A percentile compares a stretch with the other conserved stretches of the same genome.
phyloP scores from a whole-genome alignment of 1,140 invertebrate species.

The Laupala kohalensis region DNA sequence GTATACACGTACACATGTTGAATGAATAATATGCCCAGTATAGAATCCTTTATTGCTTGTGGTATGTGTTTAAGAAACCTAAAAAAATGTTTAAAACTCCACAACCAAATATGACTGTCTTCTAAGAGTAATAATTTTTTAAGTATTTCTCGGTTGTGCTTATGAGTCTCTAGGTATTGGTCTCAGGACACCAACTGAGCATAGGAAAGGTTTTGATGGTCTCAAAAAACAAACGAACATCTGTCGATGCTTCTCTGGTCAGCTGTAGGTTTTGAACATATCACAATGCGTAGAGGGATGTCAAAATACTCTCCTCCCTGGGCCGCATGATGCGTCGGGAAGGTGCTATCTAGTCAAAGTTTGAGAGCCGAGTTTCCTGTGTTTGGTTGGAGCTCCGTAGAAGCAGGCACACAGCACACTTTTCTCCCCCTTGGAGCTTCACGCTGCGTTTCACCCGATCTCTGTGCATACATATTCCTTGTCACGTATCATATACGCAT shows the following conservation, averaged over 20 bases:
- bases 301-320: not conserved
- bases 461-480: conserved; percentile 3
- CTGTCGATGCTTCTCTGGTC: not conserved
- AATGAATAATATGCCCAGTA: not conserved
- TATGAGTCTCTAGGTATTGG: not conserved
- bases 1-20: not conserved
- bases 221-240: no score
- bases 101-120: not conserved
- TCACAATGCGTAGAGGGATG: not conserved
- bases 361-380: not conserved
- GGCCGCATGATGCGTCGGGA: not conserved
- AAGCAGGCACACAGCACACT: not conserved
- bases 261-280: not conserved
- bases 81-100: not conserved
- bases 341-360: not conserved
- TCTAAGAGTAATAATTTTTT: not conserved
- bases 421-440: not conserved
- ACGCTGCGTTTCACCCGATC: not conserved
- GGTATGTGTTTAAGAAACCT: not conserved
- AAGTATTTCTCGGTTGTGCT: not conserved
- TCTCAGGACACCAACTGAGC: not conserved
- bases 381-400: not conserved
- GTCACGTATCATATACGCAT: not conserved
- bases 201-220: no score
- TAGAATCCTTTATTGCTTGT: not conserved